phyloP scores from a whole-genome alignment of 2,888 invertebrate genomes.

The Tiphia femorata region DNA sequence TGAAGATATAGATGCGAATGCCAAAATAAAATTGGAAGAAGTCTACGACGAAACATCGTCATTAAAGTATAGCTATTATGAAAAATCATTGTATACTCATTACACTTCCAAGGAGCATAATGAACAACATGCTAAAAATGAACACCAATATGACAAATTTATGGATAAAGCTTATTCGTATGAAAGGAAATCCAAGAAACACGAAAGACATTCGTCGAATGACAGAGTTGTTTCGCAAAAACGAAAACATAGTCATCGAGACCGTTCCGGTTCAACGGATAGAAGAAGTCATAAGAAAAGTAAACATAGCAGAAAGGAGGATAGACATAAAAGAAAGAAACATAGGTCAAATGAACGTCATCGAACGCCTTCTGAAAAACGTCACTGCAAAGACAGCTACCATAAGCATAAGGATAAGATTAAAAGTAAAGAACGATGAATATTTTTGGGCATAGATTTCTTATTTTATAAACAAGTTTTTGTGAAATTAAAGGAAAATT shows the following conservation, averaged over 20 bases:
- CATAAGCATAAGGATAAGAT: slow-evolving; percentile 16
- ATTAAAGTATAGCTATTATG: background rate
- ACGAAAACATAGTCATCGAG: slow-evolving; percentile 13
- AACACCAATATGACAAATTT: slow-evolving; percentile 3
- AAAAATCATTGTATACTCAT: background rate
- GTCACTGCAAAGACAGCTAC: slow-evolving; percentile 17
- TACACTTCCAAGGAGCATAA: background rate
- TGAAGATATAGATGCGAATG: background rate
- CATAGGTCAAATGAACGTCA: slow-evolving; percentile 28
- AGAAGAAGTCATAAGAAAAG: slow-evolving; percentile 15
- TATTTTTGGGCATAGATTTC: background rate
- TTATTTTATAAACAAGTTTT: background rate
- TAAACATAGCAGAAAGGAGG: slow-evolving; percentile 25
- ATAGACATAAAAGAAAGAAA: slow-evolving; percentile 19
- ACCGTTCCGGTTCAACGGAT: slow-evolving; percentile 30
- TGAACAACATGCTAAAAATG: slow-evolving; percentile 11
- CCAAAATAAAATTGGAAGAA: background rate
- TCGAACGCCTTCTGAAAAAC: slow-evolving; percentile 21
- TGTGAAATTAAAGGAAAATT: background rate
- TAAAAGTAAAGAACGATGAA: background rate
- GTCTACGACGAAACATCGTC: background rate
- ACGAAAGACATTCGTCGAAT: slow-evolving; percentile 16
- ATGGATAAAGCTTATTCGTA: slow-evolving; percentile 7
- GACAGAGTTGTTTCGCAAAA: slow-evolving; percentile 10
- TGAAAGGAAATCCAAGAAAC: slow-evolving; percentile 3